Evolutionary conservation across 2,113 vertebrate species (phyloP).

Genomic region (Pluvialis apricaria): DNA sequence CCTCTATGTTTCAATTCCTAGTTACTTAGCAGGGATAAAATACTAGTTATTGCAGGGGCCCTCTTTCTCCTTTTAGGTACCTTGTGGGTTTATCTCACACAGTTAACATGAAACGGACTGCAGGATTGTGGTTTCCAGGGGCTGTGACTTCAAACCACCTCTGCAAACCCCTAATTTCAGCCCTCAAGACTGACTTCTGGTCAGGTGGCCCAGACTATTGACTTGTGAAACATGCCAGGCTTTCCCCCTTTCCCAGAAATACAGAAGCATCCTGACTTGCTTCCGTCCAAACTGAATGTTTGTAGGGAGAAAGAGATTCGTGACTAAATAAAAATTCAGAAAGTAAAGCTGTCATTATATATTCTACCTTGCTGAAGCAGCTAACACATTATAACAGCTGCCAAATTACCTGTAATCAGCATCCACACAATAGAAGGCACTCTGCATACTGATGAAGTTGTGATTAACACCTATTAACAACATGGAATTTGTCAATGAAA

Average conservation of each 20-base stretch:
- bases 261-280: background rate
- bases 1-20: background rate
- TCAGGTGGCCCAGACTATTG: background rate
- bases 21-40: background rate
- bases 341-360: conserved; percentile 21
- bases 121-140: background rate
- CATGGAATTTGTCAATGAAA: conserved; percentile 28
- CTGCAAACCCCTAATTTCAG: background rate
- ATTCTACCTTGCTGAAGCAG: conserved; percentile 20
- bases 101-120: background rate
- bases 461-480: conserved; percentile 49
- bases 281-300: background rate
- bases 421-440: conserved; percentile 33
- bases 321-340: conserved; percentile 39
- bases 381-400: conserved; percentile 44
- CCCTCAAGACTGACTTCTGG: background rate
- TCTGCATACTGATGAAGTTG: conserved; percentile 16
- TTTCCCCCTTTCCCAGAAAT: background rate
- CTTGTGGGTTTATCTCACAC: background rate
- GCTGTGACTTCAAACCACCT: background rate
- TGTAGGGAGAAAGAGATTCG: background rate
- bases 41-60: background rate
- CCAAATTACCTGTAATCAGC: conserved; percentile 61
- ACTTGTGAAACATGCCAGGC: background rate
- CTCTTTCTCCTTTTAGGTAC: background rate